Evolutionary conservation across 2,888 invertebrate species (phyloP).

Genomic region (Hedychridium roseum): DNA sequence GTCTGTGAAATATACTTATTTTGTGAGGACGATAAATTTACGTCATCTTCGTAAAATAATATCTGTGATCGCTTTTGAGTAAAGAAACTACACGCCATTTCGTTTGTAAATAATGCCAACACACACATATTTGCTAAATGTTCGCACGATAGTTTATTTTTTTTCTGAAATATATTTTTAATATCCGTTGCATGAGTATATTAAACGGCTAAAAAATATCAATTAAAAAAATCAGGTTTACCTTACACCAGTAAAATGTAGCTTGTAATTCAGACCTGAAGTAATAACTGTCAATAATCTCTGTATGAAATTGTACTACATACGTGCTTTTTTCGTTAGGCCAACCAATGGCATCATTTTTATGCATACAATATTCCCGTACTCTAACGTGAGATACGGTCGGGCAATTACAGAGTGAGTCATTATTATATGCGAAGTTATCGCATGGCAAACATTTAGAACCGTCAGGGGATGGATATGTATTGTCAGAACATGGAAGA

Average conservation of each 20-base stretch:
- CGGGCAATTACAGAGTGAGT: conserved; percentile 57
- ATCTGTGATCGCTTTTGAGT: conserved; percentile 43
- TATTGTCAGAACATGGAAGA: conserved; percentile 61
- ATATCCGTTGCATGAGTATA: no score
- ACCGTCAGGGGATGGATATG: conserved; percentile 58
- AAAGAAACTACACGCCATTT: conserved; percentile 45
- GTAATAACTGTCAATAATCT: conserved; percentile 58
- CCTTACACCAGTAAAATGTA: conserved; percentile 63
- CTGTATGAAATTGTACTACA: conserved; percentile 53
- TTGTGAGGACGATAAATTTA: conserved; percentile 62
- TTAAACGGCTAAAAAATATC: background rate
- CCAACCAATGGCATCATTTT: conserved; percentile 48
- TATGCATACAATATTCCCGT: conserved; percentile 57
- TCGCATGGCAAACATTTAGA: conserved; percentile 61
- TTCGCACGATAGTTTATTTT: conserved; percentile 70
- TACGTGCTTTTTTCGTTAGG: conserved; percentile 55
- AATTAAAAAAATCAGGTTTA: conserved; percentile 28
- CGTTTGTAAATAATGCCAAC: conserved; percentile 66
- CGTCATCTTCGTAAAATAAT: conserved; percentile 65
- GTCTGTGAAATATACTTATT: conserved; percentile 62
- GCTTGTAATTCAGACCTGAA: conserved; percentile 60
- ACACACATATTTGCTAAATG: conserved; percentile 75
- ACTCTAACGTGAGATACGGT: conserved; percentile 49
- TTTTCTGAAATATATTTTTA: conserved; percentile 60
- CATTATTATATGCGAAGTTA: conserved; percentile 23